Evolutionary conservation across 92 coral and sea anemone species (phyloP).

Genomic region (Parazoanthus swiftii): DNA sequence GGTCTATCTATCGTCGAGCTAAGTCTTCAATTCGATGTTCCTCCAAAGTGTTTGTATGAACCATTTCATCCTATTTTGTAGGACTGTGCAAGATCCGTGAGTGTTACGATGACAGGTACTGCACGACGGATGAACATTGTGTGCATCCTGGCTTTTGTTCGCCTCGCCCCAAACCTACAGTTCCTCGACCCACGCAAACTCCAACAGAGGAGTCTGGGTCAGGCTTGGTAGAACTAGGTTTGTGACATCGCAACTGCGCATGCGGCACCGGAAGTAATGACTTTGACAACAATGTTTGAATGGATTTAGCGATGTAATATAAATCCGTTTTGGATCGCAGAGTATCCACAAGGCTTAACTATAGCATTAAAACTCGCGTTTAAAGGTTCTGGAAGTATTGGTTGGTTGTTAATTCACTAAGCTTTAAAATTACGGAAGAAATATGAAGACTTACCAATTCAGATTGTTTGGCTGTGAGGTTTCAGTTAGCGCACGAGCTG

Average conservation of each 20-base stretch:
- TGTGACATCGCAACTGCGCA: background rate
- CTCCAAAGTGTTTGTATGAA: no score
- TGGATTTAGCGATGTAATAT: background rate
- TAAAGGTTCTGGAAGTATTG: no score
- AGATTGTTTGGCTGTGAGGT: no score
- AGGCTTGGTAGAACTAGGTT: background rate
- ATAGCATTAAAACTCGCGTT: no score
- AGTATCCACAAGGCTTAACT: no score
- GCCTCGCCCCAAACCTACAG: constrained; percentile 6
- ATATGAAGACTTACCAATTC: no score
- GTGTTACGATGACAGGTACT: background rate
- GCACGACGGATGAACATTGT: background rate
- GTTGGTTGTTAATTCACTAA: no score
- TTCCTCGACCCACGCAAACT: background rate
- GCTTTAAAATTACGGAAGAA: no score
- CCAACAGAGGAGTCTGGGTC: constrained; percentile 9
- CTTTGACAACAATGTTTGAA: background rate
- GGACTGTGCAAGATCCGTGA: background rate
- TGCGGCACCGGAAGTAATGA: background rate
- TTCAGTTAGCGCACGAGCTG: no score
- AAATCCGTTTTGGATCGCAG: no score
- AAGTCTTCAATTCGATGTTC: no score
- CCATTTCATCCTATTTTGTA: background rate
- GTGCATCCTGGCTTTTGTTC: constrained; percentile 10
- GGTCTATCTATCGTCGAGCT: no score